A percentile compares a stretch with the other conserved stretches of the same genome.
Evolutionary conservation across 1,140 invertebrate species (phyloP).

Genomic region (Wiebesia pumilae): DNA sequence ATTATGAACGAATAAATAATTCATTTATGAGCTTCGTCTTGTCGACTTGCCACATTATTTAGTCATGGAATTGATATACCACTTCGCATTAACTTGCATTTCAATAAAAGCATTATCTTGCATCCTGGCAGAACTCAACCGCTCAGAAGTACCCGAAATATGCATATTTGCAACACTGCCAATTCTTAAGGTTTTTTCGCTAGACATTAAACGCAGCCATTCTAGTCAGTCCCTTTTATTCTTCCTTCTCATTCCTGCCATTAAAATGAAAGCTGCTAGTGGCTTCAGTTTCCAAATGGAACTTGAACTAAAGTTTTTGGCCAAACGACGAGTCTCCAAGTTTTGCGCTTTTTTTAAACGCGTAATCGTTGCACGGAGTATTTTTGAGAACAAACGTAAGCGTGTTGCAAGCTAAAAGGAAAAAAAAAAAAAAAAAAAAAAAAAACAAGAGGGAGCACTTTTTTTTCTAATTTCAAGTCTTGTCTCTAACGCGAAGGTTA

Average conservation of each 20-base stretch:
- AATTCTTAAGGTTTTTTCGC: constrained; percentile 68
- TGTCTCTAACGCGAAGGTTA: neutral
- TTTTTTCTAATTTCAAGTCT: neutral
- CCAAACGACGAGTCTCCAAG: constrained; percentile 48
- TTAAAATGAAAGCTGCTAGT: constrained; percentile 12
- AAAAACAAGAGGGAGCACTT: no score
- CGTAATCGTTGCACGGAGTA: neutral
- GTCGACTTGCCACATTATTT: neutral
- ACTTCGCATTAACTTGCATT: neutral
- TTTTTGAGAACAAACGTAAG: neutral
- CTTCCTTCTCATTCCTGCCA: constrained; percentile 2
- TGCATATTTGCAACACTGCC: constrained; percentile 54
- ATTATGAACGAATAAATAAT: neutral
- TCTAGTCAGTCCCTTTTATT: constrained; percentile 50
- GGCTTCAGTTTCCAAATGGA: constrained; percentile 50
- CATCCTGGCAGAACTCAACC: constrained; percentile 11
- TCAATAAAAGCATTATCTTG: constrained; percentile 7
- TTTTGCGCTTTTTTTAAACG: neutral
- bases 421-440: no score
- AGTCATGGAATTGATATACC: neutral
- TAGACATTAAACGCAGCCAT: constrained; percentile 61
- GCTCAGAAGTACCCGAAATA: neutral
- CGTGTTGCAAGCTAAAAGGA: no score
- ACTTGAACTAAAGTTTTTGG: constrained; percentile 71
- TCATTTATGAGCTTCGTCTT: neutral